phyloP scores from a whole-genome alignment of 2,888 invertebrate genomes.

The Adineta ricciae region DNA sequence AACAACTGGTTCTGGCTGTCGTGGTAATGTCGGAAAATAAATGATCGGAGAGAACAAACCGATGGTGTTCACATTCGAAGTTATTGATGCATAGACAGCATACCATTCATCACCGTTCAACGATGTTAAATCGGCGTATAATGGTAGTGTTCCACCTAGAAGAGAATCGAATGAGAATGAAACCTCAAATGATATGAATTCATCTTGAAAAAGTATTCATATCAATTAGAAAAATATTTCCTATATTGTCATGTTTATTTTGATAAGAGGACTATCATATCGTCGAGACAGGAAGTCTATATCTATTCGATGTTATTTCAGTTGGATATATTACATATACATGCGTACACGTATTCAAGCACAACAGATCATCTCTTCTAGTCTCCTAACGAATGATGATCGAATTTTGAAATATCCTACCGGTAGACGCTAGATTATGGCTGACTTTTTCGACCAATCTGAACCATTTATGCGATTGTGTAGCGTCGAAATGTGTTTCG shows the following conservation, averaged over 20 bases:
- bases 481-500: slow-evolving; percentile 17
- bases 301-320: no score
- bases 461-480: background rate
- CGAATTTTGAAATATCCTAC: background rate
- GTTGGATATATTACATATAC: no score
- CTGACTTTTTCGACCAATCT: background rate
- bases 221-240: no score
- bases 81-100: background rate
- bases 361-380: no score
- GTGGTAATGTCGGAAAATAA: background rate
- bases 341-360: no score
- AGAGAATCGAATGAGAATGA: no score
- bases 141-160: background rate
- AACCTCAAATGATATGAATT: no score
- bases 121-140: background rate
- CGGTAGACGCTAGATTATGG: background rate
- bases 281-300: no score
- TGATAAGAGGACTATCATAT: no score
- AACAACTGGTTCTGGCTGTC: background rate
- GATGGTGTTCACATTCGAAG: background rate
- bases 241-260: no score
- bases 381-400: no score
- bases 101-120: background rate
- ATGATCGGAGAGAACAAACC: background rate
- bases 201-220: no score